phyloP scores from a whole-genome alignment of 2,113 vertebrate species.

The Corythaixoides concolor region DNA sequence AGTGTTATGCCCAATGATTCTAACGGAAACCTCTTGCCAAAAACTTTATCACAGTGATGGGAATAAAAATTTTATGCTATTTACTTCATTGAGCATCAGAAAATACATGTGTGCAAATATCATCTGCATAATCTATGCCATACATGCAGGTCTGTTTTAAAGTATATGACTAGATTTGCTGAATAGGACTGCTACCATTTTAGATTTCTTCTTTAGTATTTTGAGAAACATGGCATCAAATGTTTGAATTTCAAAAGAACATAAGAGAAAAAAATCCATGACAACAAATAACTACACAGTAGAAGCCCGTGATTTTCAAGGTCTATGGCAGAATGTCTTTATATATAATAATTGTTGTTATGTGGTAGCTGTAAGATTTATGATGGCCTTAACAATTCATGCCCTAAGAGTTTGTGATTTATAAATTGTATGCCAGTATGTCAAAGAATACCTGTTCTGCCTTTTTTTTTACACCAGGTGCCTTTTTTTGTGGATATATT shows the following conservation, averaged over 20 bases:
- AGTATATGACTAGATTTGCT: background rate
- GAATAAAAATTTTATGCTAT: background rate
- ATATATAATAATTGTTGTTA: constrained; percentile 2
- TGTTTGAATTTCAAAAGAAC: background rate
- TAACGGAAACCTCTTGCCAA: background rate
- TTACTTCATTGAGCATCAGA: background rate
- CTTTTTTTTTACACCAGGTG: background rate
- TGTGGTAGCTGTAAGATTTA: constrained; percentile 11
- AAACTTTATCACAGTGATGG: background rate
- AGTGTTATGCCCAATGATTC: background rate
- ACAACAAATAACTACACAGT: background rate
- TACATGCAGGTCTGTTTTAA: background rate
- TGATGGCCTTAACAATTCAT: constrained; percentile 19
- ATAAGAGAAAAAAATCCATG: background rate
- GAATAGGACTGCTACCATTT: background rate
- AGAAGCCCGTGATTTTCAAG: background rate
- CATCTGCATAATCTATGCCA: background rate
- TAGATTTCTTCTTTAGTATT: background rate
- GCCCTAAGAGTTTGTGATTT: background rate
- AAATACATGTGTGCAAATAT: background rate
- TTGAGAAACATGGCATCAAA: background rate
- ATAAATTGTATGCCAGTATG: background rate
- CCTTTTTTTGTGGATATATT: background rate
- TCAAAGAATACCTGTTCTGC: background rate
- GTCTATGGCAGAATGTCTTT: background rate